Evolutionary conservation across 2,797 vertebrate genomes (phyloP), one percentile per base, ranked within the genome.

Genomic region (Chromis chromis): DNA sequence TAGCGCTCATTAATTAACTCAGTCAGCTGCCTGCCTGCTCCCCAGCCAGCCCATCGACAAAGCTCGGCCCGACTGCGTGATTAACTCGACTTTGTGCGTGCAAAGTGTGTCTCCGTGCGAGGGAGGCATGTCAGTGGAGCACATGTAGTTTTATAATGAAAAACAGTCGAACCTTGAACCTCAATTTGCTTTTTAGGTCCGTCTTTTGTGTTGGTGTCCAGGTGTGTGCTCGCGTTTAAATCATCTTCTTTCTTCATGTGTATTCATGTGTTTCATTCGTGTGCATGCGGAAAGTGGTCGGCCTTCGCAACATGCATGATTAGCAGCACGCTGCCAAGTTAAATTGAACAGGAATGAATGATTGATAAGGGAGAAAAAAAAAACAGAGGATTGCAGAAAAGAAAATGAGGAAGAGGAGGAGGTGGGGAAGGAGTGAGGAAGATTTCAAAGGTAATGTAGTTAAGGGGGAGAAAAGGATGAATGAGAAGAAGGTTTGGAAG

Each of bases 1-100:
- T 91, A 91, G 84, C 78, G 27, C 83, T 86, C 59, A 81, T 89
- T 93, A 91, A 94, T 94, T 91, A 92, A 91, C 76, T 82, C 83
- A 53, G 85, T 70, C 73, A 57, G 65, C 71, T 25, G 61, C 59
- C 48, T 67, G 83, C 65, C 74, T 74, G 77, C 74, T 90, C 79
- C 82, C 60, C 4, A 21, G 82, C 89, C 75, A 62, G 75, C 79
- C 70, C 76, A 61, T 76, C 82, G 68, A 42, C 78, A 64, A 64
- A 63, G 64, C 81, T 65, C 70, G 67, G 63, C 58, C 64, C 52
- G 74, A 65, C 57, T 84, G 72, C 17, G 6, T 83, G 72, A 86
- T 90, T 76, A 85, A 73, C 72, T 74, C 54, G 22, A 44, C 19
- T 54, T 2, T 42, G 54, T 40, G 76, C 81, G 39, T 76, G n/a